phyloP scores from a whole-genome alignment of 2,797 vertebrate species.

The Aphelocoma californica region DNA sequence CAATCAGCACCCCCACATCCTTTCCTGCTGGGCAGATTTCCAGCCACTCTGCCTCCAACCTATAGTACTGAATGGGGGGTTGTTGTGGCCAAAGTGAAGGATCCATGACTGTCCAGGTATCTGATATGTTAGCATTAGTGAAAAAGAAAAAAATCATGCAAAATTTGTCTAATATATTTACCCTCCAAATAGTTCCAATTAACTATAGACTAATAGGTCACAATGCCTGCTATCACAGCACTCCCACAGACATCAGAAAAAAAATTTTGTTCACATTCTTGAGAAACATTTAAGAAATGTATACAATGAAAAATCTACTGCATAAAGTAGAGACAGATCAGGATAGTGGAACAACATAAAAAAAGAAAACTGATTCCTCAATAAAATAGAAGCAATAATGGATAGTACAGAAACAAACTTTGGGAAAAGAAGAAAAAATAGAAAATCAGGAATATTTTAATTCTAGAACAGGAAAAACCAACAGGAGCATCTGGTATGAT shows the following conservation, averaged over 20 bases:
- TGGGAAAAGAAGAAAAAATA: not conserved
- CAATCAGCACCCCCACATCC: not conserved
- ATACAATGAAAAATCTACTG: not conserved
- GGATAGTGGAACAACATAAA: not conserved
- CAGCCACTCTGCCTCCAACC: not conserved
- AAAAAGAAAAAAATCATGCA: not conserved
- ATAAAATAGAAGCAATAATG: not conserved
- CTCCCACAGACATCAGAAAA: not conserved
- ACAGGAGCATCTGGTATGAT: not conserved
- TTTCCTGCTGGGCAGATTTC: not conserved
- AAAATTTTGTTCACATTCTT: not conserved
- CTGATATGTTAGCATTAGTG: not conserved
- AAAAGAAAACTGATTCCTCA: not conserved
- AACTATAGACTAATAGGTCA: not conserved
- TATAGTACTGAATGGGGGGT: not conserved
- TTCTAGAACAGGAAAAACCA: not conserved
- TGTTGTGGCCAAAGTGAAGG: not conserved
- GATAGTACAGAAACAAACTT: not conserved
- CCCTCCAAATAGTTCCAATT: not conserved
- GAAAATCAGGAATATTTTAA: not conserved
- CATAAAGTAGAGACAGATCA: not conserved
- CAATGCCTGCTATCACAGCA: not conserved
- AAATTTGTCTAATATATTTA: not conserved
- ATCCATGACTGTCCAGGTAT: not conserved
- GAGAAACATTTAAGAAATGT: not conserved